Base-by-base conservation (phyloP, 2,113 vertebrate genomes). In the Hyaena hyaena region DNA sequence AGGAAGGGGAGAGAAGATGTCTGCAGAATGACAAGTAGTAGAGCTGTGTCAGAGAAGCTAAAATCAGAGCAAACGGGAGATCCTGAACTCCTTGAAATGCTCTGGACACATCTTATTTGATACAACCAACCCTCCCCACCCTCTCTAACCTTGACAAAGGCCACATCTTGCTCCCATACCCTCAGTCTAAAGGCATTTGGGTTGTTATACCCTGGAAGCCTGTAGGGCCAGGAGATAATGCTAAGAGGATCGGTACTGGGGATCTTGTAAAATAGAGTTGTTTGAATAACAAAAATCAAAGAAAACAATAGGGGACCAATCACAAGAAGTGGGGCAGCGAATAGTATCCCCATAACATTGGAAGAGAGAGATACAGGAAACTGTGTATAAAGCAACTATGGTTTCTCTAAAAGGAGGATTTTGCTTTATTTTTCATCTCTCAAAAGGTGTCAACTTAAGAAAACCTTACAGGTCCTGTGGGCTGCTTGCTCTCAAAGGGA, bases 381-480 rank as follows among this genome's bases (percentile, higher is more conserved):
- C 7, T 4, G 66, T 86, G 33, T 50, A 93, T 93, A 93, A 94
- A 97, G 28, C 14, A 96, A 82, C 28, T 45, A 26, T 80, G 65
- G 90, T 86, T 74, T 89, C 12, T 96, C 93, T 95, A 84, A 98
- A 97, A 92, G 81, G 61, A 65, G 48, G 23, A 82, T 96, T 96
- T 84, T 61, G 80, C 39, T 79, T 97, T 93, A 95, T 73, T 97
- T 97, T 98, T 95, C 23, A n/a, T 96, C 97, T 93, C 58, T 96
- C 45, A 97, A 84, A 92, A 96, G 48, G 26, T 96, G 87, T 95
- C 96, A 98, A 93, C 77, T 96, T 97, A 93, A 97, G 97, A 98
- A 88, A 96, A 96, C 73, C 88, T 97, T 96, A 71, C 21, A 88
- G 87, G 2, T 88, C 63, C 48, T 90, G 82, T 90, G 45, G 94